Evolutionary conservation across 2,888 invertebrate genomes (phyloP).

Genomic region (Endomychus coccineus): DNA sequence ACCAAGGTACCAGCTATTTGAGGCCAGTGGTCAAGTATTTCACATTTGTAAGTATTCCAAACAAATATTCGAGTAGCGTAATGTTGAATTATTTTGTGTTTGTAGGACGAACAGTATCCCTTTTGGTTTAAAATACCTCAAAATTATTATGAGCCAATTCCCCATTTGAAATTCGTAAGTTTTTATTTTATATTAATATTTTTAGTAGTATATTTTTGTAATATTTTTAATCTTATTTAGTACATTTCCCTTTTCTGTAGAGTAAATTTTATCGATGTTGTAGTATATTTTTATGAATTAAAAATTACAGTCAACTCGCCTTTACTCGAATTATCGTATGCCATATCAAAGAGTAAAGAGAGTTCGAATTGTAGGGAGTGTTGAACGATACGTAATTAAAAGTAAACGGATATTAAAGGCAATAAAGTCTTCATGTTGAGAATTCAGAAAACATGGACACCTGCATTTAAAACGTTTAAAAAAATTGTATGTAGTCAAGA

Average conservation of each 20-base stretch:
- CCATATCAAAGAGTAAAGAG: too few species aligned
- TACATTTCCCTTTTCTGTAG: slow-evolving; percentile 2
- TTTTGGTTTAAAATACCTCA: slow-evolving; percentile 69
- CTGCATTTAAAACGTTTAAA: too few species aligned
- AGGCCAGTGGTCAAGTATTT: slow-evolving; percentile 49
- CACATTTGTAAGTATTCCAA: slow-evolving; percentile 59
- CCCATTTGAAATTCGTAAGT: slow-evolving; percentile 67
- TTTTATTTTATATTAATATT: neutral
- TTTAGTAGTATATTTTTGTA: slow-evolving; percentile 10
- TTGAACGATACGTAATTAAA: too few species aligned
- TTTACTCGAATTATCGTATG: too few species aligned
- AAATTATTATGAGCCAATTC: slow-evolving; percentile 52
- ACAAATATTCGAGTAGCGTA: slow-evolving; percentile 6
- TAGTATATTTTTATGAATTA: neutral
- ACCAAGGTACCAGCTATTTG: neutral
- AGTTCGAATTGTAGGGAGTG: too few species aligned
- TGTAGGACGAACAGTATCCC: slow-evolving; percentile 67
- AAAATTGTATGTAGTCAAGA: too few species aligned
- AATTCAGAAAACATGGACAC: too few species aligned
- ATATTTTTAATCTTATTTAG: too few species aligned
- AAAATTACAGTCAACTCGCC: too few species aligned
- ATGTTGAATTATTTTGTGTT: slow-evolving; percentile 20
- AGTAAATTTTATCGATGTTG: slow-evolving; percentile 7
- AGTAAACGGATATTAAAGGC: too few species aligned
- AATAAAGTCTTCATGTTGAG: too few species aligned